These are phyloP conservation scores for Callocephalon fimbriatum DNA, from an alignment of 2,113 vertebrate species.

Conservation along the genomic window DNA sequence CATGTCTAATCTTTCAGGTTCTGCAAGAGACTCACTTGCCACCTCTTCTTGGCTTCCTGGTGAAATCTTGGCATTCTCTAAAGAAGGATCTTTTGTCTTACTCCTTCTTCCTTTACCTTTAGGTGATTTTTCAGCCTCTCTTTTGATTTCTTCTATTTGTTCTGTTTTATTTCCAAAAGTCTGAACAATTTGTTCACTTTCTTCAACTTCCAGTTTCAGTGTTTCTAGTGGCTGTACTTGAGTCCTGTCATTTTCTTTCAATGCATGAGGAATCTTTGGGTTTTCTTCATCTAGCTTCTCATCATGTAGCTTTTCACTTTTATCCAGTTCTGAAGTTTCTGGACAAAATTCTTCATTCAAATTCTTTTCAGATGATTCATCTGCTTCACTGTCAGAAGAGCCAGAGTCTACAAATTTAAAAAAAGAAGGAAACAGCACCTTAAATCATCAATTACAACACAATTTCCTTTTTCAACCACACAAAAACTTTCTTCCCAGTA, in stretches of 20 bases:
- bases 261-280: constrained; percentile 75
- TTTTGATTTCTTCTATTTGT: constrained; percentile 75
- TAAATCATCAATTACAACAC: background rate
- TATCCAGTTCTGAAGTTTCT: constrained; percentile 74
- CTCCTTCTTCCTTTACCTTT: constrained; percentile 85
- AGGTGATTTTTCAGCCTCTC: constrained; percentile 82
- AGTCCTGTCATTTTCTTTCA: constrained; percentile 77
- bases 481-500: background rate
- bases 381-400: constrained; percentile 84
- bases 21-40: constrained; percentile 58
- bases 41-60: constrained; percentile 68
- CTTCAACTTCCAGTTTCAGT: constrained; percentile 76
- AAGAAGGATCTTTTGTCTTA: constrained; percentile 79
- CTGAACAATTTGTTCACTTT: constrained; percentile 77
- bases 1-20: constrained; percentile 69
- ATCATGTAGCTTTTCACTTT: constrained; percentile 67
- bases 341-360: constrained; percentile 79
- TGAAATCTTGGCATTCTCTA: constrained; percentile 76
- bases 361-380: constrained; percentile 82
- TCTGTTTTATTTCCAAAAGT: constrained; percentile 77
- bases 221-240: constrained; percentile 73
- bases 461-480: background rate
- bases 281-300: constrained; percentile 73
- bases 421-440: background rate
- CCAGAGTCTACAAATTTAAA: constrained; percentile 72